Base-by-base conservation (phyloP, 1,140 invertebrate genomes). In the Drosophila malerkotliana region DNA sequence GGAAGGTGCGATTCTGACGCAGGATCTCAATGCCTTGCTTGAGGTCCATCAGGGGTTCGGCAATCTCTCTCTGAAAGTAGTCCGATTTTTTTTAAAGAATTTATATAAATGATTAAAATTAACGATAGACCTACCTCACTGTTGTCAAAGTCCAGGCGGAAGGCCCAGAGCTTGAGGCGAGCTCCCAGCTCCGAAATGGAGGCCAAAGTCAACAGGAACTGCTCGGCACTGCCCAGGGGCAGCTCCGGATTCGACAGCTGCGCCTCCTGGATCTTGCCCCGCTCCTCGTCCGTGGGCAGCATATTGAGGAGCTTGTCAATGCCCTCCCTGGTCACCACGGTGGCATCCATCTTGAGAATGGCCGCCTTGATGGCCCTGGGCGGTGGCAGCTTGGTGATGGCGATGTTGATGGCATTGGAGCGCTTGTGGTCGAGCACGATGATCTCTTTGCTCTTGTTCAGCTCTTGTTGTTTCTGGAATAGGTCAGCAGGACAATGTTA, bases 381-480 rank as follows among this genome's bases (percentile, higher is more conserved):
- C 4, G 98, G 98, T 24, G 99, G 99, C 72, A 99, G 93, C 92
- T 99, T 99, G 8, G 98, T 99, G 95, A 99, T 97, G n/a, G 98
- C 98, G 85, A 99, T 99, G 92, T 99, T 99, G 77, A 99, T 99
- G 9, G 98, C 98, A 92, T 99, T 99, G 2, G 98, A 99, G 72
- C 99, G 94, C 91, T 99, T 99, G 21, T 98, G 96, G 92, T 99
- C 98, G 90, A 99, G 93, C 26, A 99, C 98, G 45, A 99, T 97
- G 58, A 99, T 96, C 92, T 98, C 97, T 92, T 98, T 97, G 90
- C 97, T 99, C 91, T 98, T 99, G 92, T 96, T 97, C 92, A 96
- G 94, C 92, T 98, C 97, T 93, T 97, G 96, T 94, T 98, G 95
- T 94, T 98, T 98, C 97, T 98, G 93, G 51, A 80, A 88, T n/a